Evolutionary conservation across 2,113 vertebrate species (phyloP).

Genomic region (Antechinus flavipes): DNA sequence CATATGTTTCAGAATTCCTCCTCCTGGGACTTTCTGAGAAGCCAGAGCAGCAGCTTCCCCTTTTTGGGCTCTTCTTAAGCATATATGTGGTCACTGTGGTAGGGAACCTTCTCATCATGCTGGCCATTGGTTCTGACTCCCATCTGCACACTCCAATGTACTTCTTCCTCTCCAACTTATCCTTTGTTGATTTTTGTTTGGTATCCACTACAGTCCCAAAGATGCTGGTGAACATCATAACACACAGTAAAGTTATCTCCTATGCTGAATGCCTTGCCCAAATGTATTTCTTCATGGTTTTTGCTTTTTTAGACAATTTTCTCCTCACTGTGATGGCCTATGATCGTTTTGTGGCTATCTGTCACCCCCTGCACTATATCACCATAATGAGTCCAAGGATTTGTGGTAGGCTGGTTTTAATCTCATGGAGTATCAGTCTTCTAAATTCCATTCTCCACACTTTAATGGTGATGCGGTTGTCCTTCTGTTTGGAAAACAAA

Average conservation of each 20-base stretch:
- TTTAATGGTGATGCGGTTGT: neutral
- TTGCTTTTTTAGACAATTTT: neutral
- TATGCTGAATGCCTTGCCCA: slow-evolving; percentile 19
- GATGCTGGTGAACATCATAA: slow-evolving; percentile 29
- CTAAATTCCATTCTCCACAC: neutral
- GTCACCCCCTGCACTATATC: slow-evolving; percentile 1
- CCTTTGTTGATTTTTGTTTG: slow-evolving; percentile 27
- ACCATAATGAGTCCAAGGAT: neutral
- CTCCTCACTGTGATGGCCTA: slow-evolving; percentile 46
- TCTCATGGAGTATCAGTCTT: neutral
- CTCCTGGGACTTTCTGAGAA: slow-evolving; percentile 42
- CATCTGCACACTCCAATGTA: slow-evolving; percentile 54
- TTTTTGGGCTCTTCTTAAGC: slow-evolving; percentile 36
- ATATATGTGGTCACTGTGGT: slow-evolving; percentile 43
- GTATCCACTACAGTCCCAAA: slow-evolving; percentile 25
- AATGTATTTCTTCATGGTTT: neutral
- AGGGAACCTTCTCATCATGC: slow-evolving; percentile 35
- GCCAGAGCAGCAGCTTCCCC: neutral
- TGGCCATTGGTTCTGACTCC: neutral
- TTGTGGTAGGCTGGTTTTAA: neutral
- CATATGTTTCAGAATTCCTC: slow-evolving; percentile 25
- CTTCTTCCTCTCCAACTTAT: slow-evolving; percentile 28
- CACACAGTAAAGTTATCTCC: neutral
- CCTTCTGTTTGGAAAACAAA: neutral
- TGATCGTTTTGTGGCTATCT: slow-evolving; percentile 33